A percentile compares a stretch with the other conserved stretches of the same genome.
Conservation (phyloP, 2,113 vertebrate species). For the Hypomesus transpacificus region DNA sequence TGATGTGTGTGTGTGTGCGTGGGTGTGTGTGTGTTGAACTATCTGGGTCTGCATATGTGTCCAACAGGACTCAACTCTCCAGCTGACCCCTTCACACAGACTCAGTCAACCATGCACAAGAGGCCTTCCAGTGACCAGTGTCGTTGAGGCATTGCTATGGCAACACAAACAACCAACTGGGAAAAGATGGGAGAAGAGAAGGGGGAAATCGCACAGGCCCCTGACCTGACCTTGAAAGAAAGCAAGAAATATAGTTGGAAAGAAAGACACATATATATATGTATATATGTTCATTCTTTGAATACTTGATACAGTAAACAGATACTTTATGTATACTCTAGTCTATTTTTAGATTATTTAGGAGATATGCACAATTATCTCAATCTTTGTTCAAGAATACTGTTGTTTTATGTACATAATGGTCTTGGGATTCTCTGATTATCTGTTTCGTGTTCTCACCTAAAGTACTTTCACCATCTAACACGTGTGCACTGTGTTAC, state of each 20-base stretch:
- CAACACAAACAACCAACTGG: slow-evolving; percentile 29
- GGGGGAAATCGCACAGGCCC: slow-evolving; percentile 35
- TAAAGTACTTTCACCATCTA: no score
- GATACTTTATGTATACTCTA: no score
- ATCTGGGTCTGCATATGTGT: slow-evolving; percentile 8
- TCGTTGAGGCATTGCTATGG: slow-evolving; percentile 41
- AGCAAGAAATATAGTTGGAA: slow-evolving; percentile 9
- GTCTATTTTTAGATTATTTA: no score
- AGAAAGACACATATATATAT: not conserved
- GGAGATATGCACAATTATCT: no score
- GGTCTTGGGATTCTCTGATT: no score
- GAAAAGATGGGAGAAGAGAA: not conserved
- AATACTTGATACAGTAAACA: no score
- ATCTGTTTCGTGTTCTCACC: no score
- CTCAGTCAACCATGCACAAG: slow-evolving; percentile 25
- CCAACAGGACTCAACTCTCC: slow-evolving; percentile 14
- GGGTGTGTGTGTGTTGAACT: not conserved
- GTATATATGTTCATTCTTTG: not conserved
- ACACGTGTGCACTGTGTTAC: no score
- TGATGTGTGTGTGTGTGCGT: not conserved
- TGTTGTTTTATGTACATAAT: no score
- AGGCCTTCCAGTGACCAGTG: slow-evolving; percentile 40
- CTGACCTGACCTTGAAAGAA: slow-evolving; percentile 44
- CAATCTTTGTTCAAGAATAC: no score
- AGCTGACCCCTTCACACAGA: slow-evolving; percentile 39